phyloP scores from a whole-genome alignment of 2,113 vertebrate species.

The Thamnophis sirtalis region DNA sequence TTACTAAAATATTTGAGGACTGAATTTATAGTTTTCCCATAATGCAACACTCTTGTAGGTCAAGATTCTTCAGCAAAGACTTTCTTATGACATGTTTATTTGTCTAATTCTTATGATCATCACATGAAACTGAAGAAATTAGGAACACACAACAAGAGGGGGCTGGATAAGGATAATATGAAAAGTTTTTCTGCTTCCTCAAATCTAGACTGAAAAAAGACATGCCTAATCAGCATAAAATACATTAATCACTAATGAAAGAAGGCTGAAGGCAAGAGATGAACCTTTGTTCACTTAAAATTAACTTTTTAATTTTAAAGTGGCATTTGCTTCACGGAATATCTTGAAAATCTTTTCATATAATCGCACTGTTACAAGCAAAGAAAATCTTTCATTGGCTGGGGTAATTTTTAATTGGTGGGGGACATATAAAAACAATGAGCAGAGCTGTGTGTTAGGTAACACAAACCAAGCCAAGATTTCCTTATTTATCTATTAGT shows the following conservation, averaged over 20 bases:
- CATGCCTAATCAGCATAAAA: conserved; percentile 60
- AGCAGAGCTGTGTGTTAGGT: background rate
- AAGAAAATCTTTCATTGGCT: background rate
- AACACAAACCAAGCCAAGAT: background rate
- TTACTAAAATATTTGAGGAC: background rate
- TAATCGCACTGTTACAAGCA: background rate
- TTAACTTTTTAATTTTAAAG: conserved; percentile 54
- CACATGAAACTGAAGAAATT: conserved; percentile 59
- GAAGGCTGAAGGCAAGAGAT: conserved; percentile 53
- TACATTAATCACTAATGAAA: conserved; percentile 63
- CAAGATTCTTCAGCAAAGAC: conserved; percentile 49
- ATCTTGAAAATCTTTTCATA: conserved; percentile 31
- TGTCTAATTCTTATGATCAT: conserved; percentile 56
- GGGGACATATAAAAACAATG: background rate
- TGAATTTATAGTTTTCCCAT: conserved; percentile 12
- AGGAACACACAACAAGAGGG: conserved; percentile 39
- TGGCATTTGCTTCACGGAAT: conserved; percentile 16
- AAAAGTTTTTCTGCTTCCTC: conserved; percentile 58
- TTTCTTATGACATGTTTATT: conserved; percentile 56
- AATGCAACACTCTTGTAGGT: conserved; percentile 46
- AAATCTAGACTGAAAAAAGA: conserved; percentile 50
- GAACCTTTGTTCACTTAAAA: conserved; percentile 55
- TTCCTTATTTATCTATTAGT: background rate
- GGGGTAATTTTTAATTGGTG: background rate
- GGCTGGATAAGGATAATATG: conserved; percentile 55